Evolutionary conservation across 2,113 vertebrate species (phyloP).

Genomic region (Dunckerocampus dactyliophorus): DNA sequence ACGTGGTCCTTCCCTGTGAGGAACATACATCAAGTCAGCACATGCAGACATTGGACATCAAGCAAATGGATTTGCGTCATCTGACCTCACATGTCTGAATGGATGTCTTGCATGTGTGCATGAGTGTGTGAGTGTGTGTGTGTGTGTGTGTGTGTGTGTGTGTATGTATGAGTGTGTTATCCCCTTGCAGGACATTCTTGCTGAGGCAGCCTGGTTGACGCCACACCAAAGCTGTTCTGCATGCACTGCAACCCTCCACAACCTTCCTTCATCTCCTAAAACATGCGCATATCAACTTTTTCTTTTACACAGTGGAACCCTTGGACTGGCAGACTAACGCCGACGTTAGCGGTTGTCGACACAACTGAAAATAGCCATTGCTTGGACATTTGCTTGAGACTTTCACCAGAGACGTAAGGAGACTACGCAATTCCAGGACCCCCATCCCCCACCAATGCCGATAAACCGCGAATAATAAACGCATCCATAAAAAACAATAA

Average conservation of each 20-base stretch:
- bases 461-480: too few species aligned
- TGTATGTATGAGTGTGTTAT: too few species aligned
- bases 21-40: neutral
- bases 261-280: neutral
- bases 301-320: too few species aligned
- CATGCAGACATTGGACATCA: neutral
- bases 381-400: too few species aligned
- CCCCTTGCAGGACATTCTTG: conserved; percentile 28
- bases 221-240: conserved; percentile 31
- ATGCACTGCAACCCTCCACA: neutral
- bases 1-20: conserved; percentile 93
- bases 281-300: too few species aligned
- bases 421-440: too few species aligned
- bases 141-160: neutral
- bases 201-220: conserved; percentile 12
- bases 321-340: too few species aligned
- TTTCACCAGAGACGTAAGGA: too few species aligned
- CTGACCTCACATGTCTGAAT: conserved; percentile 6
- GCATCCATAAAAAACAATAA: too few species aligned
- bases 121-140: neutral
- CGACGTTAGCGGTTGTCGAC: too few species aligned
- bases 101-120: conserved; percentile 6
- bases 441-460: too few species aligned
- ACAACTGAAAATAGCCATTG: too few species aligned
- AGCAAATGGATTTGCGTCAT: neutral